Evolutionary conservation across 2,888 invertebrate genomes (phyloP), one percentile per base, ranked within the genome.

Genomic region (Ormyrus thymus): DNA sequence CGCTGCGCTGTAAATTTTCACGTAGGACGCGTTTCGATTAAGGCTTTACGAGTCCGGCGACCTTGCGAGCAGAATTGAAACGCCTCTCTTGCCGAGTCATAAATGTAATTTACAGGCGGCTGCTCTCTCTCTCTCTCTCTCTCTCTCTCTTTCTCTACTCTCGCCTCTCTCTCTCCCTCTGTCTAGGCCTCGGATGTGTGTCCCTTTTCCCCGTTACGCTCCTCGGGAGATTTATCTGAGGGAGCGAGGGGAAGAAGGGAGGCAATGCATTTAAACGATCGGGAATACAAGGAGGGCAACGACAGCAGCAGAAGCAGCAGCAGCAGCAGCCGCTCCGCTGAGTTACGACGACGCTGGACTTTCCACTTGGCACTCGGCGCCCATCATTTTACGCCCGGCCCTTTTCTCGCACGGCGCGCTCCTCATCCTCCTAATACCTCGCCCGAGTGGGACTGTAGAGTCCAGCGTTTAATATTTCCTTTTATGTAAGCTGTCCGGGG

Each of bases 371-470:
- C 81, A 87, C 87, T 87, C 85, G 85, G 70, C 61, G 59, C 78
- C 59, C 53, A 29, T 73, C 68, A 74, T 15, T 3, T 6, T 7
- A 15, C 51, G 61, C 45, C 76, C 55, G 61, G 65, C 62, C 70
- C 13, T 59, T 48, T 64, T 79, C 29, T 62, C 58, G 15, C 46
- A 6, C n/a, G 51, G 53, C 62, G n/a, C 45, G 13, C 51, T 9
- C 66, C 45, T 55, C 11, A 45, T 10, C 15, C 56, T 10, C 9
- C 51, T 58, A 55, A 64, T 79, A 76, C 70, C 71, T 79, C 68
- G 55, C 74, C 53, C 84, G 87, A 89, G 89, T 89, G 89, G 85
- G 84, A 87, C 87, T 88, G 87, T 85, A 87, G 87, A 89, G 85
- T 87, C 81, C 84, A 86, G 88, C 87, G 71, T 53, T 29, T 48